Evolutionary conservation across 1,140 invertebrate genomes (phyloP).

Genomic region (Gerris buenoi): DNA sequence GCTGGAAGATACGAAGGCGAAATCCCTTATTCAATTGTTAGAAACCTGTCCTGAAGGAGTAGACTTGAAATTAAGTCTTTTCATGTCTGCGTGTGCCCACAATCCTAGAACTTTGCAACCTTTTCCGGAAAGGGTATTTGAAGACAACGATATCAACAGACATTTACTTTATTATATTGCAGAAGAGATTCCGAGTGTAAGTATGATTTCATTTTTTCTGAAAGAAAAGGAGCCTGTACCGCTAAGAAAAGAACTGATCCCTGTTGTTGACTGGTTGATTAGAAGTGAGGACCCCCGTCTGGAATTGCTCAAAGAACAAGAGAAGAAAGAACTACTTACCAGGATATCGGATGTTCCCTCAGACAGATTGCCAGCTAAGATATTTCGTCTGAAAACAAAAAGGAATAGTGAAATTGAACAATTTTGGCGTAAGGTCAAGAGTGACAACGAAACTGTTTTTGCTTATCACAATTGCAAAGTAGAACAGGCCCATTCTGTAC

Average conservation of each 20-base stretch:
- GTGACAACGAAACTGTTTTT: neutral
- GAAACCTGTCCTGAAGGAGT: neutral
- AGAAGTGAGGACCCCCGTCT: neutral
- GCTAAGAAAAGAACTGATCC: neutral
- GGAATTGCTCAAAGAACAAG: neutral
- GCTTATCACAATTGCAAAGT: neutral
- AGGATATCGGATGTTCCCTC: neutral
- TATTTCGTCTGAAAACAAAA: neutral
- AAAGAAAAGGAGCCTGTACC: neutral
- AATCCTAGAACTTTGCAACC: neutral
- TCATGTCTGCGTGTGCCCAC: neutral
- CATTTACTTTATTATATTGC: neutral
- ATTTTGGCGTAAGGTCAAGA: neutral
- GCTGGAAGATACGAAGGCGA: neutral
- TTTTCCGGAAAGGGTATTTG: neutral
- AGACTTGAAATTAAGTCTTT: neutral
- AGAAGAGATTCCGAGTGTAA: neutral
- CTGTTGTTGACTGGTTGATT: neutral
- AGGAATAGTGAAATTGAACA: neutral
- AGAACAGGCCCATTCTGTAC: neutral
- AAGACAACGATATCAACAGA: neutral
- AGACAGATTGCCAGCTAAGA: neutral
- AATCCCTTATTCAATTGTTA: neutral
- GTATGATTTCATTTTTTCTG: neutral
- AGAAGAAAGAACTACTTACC: neutral